Percentiles rank a stretch among this genome's conserved stretches.
phyloP scores from a whole-genome alignment of 2,888 invertebrate species.

The Lochmaea crataegi region DNA sequence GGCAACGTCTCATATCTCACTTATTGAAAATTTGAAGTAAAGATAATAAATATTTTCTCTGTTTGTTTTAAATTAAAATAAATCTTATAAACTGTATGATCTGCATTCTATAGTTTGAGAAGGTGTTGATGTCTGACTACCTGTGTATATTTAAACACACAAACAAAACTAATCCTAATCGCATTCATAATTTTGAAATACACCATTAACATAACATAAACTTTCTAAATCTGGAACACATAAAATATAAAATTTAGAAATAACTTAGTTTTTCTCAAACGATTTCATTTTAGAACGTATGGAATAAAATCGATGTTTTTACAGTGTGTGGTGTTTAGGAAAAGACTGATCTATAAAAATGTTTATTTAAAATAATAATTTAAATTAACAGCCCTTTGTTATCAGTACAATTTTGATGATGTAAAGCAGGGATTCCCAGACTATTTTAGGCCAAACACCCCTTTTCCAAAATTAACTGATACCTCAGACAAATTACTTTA shows the following conservation, averaged over 20 bases:
- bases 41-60: too few species aligned
- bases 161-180: background rate
- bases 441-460: too few species aligned
- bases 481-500: too few species aligned
- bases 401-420: too few species aligned
- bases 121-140: slow-evolving; percentile 3
- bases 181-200: slow-evolving; percentile 14
- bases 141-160: background rate
- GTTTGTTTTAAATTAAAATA: too few species aligned
- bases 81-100: background rate
- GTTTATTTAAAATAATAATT: background rate
- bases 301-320: background rate
- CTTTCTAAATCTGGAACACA: slow-evolving; percentile 15
- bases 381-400: background rate
- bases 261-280: slow-evolving; percentile 7
- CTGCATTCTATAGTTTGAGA: background rate
- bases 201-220: background rate
- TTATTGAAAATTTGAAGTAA: too few species aligned
- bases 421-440: too few species aligned
- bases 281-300: background rate
- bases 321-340: background rate
- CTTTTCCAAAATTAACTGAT: too few species aligned
- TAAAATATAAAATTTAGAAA: slow-evolving; percentile 17
- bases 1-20: too few species aligned
- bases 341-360: background rate